These are phyloP conservation scores for Rattus norvegicus DNA, from an alignment of 2,113 vertebrate species.

Conservation along the genomic window DNA sequence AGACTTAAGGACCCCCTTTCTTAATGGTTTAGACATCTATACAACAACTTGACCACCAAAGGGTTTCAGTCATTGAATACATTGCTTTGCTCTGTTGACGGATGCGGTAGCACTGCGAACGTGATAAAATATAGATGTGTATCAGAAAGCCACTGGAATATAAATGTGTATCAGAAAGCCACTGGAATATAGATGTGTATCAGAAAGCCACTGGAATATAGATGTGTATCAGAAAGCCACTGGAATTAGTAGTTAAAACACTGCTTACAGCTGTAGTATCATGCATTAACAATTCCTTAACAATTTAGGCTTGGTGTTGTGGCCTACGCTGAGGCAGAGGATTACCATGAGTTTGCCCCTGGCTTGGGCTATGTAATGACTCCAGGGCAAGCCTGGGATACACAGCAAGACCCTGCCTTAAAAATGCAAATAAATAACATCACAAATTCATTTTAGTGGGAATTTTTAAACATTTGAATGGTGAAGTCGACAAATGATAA, in stretches of 20 bases:
- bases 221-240: not conserved
- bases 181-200: not conserved
- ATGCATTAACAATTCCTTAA: not conserved
- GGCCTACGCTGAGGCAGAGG: not conserved
- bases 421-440: not conserved
- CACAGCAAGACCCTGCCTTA: not conserved
- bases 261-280: not conserved
- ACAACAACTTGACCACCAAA: constrained; percentile 73
- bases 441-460: not conserved
- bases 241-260: not conserved
- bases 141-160: not conserved
- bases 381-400: not conserved
- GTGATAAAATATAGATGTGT: constrained; percentile 43
- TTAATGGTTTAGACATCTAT: constrained; percentile 68
- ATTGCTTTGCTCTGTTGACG: constrained; percentile 75
- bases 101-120: constrained; percentile 58
- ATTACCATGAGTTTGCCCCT: not conserved
- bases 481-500: not conserved
- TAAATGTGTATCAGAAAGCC: not conserved
- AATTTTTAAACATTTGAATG: not conserved
- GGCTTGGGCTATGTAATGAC: not conserved
- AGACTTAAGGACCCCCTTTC: constrained; percentile 56
- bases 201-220: not conserved
- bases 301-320: not conserved
- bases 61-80: constrained; percentile 75